These are phyloP conservation scores for Bufo gargarizans DNA, from an alignment of 2,113 vertebrate genomes.

Conservation along the genomic window DNA sequence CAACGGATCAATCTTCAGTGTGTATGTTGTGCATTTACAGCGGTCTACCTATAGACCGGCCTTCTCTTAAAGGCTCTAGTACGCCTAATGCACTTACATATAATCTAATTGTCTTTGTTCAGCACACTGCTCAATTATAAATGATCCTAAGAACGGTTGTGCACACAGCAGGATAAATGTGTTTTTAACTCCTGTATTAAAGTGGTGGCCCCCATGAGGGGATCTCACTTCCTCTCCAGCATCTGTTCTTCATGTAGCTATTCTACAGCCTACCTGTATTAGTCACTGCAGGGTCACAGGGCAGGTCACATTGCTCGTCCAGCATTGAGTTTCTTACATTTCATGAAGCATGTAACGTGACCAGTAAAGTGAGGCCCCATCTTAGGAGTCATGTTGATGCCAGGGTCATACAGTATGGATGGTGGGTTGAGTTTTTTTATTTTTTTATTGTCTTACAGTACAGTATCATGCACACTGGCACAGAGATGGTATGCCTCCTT, in stretches of 20 bases:
- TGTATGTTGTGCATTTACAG: slow-evolving; percentile 32
- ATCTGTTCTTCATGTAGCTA: not conserved
- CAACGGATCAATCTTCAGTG: not conserved
- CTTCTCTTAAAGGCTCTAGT: slow-evolving; percentile 20
- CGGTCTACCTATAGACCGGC: slow-evolving; percentile 30
- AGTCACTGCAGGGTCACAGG: not conserved
- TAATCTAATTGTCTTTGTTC: slow-evolving; percentile 41
- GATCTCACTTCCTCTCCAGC: slow-evolving; percentile 8
- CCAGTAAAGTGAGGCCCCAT: no score
- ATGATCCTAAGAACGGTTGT: slow-evolving; percentile 8
- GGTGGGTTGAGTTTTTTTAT: not conserved
- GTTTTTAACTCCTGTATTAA: slow-evolving; percentile 13
- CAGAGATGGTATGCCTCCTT: no score
- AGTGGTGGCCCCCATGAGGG: not conserved
- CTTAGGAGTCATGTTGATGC: not conserved
- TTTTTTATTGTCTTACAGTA: not conserved
- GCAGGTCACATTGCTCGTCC: not conserved
- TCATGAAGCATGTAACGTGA: not conserved
- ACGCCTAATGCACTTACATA: slow-evolving; percentile 45
- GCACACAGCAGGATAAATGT: not conserved
- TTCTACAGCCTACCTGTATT: not conserved
- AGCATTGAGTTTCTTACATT: not conserved
- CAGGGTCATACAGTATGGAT: not conserved
- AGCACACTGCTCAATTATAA: slow-evolving; percentile 44
- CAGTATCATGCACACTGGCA: not conserved